These are phyloP conservation scores for Scartelaos histophorus DNA, from an alignment of 2,113 vertebrate genomes.

Conservation along the genomic window DNA sequence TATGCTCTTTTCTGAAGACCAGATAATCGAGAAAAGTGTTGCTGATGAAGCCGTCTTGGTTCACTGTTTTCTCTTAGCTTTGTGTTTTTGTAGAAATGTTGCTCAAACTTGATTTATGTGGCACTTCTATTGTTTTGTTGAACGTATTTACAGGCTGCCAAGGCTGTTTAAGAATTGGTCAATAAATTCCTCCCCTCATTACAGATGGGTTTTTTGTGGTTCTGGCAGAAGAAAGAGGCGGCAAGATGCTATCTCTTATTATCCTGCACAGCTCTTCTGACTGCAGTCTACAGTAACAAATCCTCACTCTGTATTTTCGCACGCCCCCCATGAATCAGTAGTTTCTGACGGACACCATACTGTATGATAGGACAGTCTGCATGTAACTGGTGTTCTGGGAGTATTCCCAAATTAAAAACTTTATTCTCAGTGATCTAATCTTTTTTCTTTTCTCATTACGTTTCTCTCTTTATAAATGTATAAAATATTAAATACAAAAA, in stretches of 20 bases:
- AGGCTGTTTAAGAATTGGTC: constrained; percentile 36
- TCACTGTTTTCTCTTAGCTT: constrained; percentile 24
- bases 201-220: constrained; percentile 10
- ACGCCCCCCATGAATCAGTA: constrained; percentile 47
- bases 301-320: constrained; percentile 31
- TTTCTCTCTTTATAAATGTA: constrained; percentile 26
- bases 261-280: constrained; percentile 55
- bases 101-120: constrained; percentile 33
- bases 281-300: constrained; percentile 51
- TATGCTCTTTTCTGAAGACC: constrained; percentile 45
- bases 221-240: not conserved
- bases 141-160: constrained; percentile 27
- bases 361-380: constrained; percentile 8
- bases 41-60: constrained; percentile 49
- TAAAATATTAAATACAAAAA: constrained; percentile 52
- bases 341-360: constrained; percentile 36
- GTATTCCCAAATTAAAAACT: not conserved
- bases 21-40: constrained; percentile 52
- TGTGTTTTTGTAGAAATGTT: constrained; percentile 34
- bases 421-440: not conserved
- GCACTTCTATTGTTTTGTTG: constrained; percentile 26
- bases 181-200: constrained; percentile 28
- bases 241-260: constrained; percentile 27
- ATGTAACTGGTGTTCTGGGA: not conserved
- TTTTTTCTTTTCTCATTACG: not conserved